These are phyloP conservation scores for Syritta pipiens DNA, from an alignment of 2,888 invertebrate genomes.

Conservation along the genomic window DNA sequence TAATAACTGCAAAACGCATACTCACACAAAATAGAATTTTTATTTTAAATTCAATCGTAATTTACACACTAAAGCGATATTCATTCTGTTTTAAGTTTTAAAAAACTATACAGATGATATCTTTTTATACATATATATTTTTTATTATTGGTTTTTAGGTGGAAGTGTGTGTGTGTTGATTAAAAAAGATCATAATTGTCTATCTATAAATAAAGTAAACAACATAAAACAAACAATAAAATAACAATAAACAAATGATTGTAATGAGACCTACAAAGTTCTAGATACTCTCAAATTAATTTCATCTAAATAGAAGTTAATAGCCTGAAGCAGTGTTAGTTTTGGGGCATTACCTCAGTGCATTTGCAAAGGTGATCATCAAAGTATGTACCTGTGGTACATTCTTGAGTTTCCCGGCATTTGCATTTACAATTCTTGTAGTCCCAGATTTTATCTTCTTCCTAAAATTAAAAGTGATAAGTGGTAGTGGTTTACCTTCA, in stretches of 20 bases:
- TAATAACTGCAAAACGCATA: slow-evolving; percentile 45
- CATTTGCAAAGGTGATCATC: slow-evolving; percentile 80
- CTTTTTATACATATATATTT: slow-evolving; percentile 28
- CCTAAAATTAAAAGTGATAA: slow-evolving; percentile 72
- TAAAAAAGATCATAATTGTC: slow-evolving; percentile 73
- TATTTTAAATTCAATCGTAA: slow-evolving; percentile 49
- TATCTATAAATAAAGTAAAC: slow-evolving; percentile 77
- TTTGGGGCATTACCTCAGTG: slow-evolving; percentile 72
- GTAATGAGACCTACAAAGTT: slow-evolving; percentile 49
- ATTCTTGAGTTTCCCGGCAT: slow-evolving; percentile 81
- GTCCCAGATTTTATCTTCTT: slow-evolving; percentile 83
- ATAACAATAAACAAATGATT: slow-evolving; percentile 59
- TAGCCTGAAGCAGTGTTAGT: slow-evolving; percentile 39
- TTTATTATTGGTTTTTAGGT: slow-evolving; percentile 21
- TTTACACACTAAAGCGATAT: slow-evolving; percentile 50
- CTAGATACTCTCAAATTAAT: slow-evolving; percentile 52
- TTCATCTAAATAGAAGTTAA: slow-evolving; percentile 69
- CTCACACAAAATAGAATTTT: slow-evolving; percentile 57
- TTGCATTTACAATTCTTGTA: slow-evolving; percentile 82
- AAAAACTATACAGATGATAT: slow-evolving; percentile 43
- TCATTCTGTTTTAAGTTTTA: background rate
- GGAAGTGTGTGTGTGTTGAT: slow-evolving; percentile 51
- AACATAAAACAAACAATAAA: slow-evolving; percentile 67
- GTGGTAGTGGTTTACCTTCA: background rate
- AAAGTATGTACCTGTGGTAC: slow-evolving; percentile 83